Evolutionary conservation across 1,140 invertebrate species (phyloP).

Genomic region (Panulirus ornatus): DNA sequence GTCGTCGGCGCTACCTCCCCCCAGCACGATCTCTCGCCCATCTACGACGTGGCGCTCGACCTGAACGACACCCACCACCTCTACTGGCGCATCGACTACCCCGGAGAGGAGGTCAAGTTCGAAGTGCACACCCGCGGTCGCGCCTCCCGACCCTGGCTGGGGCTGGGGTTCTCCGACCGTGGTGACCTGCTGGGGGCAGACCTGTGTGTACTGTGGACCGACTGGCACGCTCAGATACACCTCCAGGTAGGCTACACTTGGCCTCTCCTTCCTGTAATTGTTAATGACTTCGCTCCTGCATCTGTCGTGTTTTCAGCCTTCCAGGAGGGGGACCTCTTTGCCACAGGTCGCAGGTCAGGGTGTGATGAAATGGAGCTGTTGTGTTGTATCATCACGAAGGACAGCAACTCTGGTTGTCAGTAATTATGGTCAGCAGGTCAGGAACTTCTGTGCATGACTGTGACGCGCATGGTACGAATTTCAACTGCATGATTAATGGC

Average conservation of each 20-base stretch:
- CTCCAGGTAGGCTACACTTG: constrained; percentile 83
- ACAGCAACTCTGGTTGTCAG: too few species aligned
- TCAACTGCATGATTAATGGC: too few species aligned
- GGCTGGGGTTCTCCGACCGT: constrained; percentile 94
- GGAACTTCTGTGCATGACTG: too few species aligned
- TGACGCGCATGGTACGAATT: too few species aligned
- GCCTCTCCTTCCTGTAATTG: too few species aligned
- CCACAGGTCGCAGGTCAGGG: too few species aligned
- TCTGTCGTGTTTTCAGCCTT: too few species aligned
- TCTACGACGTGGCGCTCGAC: constrained; percentile 55
- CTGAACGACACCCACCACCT: constrained; percentile 61
- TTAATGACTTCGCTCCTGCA: too few species aligned
- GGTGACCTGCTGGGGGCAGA: constrained; percentile 89
- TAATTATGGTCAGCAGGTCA: too few species aligned
- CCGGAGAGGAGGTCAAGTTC: constrained; percentile 29
- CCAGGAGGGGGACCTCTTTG: too few species aligned
- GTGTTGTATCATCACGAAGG: too few species aligned
- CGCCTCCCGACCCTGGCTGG: constrained; percentile 83
- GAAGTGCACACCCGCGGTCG: constrained; percentile 57
- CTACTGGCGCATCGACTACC: constrained; percentile 53
- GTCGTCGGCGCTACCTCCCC: constrained; percentile 3
- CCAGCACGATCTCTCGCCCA: constrained; percentile 13
- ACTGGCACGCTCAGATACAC: constrained; percentile 83
- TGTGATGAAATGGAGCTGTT: too few species aligned
- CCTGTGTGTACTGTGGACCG: constrained; percentile 89